A percentile compares a stretch with the other conserved stretches of the same genome.
phyloP scores from a whole-genome alignment of 23 tunicate genomes.

The Botrylloides violaceus region DNA sequence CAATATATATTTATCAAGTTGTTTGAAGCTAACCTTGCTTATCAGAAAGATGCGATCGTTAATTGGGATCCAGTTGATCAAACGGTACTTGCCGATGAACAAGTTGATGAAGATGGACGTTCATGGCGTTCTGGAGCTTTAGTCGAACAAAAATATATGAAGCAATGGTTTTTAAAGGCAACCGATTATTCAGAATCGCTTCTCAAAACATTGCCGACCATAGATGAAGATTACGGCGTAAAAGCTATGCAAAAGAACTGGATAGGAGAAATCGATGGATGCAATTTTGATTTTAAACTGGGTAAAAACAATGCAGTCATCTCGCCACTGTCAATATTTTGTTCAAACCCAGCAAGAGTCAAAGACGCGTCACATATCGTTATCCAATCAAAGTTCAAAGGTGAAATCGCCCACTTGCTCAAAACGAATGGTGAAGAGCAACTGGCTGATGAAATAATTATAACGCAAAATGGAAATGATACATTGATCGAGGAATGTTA shows the following conservation, averaged over 20 bases:
- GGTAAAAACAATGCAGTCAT: neutral
- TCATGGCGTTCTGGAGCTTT: slow-evolving; percentile 90
- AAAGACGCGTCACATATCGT: slow-evolving; percentile 44
- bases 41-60: slow-evolving; percentile 57
- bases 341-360: slow-evolving; percentile 56
- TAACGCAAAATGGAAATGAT: neutral
- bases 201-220: slow-evolving; percentile 35
- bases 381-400: slow-evolving; percentile 19
- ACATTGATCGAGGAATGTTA: neutral
- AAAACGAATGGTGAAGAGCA: neutral
- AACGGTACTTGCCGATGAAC: slow-evolving; percentile 91
- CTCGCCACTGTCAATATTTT: slow-evolving; percentile 43
- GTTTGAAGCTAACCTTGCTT: slow-evolving; percentile 73
- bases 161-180: slow-evolving; percentile 81
- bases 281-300: slow-evolving; percentile 34
- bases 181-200: slow-evolving; percentile 69
- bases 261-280: slow-evolving; percentile 71
- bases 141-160: slow-evolving; percentile 58
- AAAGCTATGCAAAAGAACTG: slow-evolving; percentile 82
- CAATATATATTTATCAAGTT: slow-evolving; percentile 66
- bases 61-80: slow-evolving; percentile 97
- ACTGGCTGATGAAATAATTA: neutral
- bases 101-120: slow-evolving; percentile 84
- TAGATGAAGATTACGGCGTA: slow-evolving; percentile 66
- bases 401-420: slow-evolving; percentile 30